A percentile compares a stretch with the other conserved stretches of the same genome.
Evolutionary conservation across 2,888 invertebrate genomes (phyloP).

Genomic region (Blastobasis adustella): DNA sequence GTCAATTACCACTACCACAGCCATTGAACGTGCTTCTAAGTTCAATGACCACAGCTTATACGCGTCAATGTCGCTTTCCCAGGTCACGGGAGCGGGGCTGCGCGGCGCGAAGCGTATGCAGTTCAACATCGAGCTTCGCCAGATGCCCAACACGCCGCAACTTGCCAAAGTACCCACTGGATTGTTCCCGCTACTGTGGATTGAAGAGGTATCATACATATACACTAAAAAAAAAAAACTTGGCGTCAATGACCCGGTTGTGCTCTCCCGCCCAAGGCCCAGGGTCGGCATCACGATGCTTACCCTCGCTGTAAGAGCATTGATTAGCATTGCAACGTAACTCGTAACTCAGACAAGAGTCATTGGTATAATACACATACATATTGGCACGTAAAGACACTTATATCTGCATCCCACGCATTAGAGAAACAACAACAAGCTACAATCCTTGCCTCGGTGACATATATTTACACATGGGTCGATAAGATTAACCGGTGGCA

Average conservation of each 20-base stretch:
- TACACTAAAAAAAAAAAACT: no score
- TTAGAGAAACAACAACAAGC: no score
- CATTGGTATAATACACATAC: background rate
- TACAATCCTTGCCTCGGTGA: no score
- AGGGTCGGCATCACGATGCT: background rate
- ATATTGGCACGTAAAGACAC: background rate
- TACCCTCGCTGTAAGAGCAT: background rate
- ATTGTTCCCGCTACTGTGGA: conserved; percentile 75
- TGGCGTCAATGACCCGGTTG: background rate
- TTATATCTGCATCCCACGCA: background rate
- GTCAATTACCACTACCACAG: no score
- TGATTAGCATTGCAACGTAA: background rate
- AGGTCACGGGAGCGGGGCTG: conserved; percentile 72
- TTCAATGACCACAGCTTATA: background rate
- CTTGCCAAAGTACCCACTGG: conserved; percentile 69
- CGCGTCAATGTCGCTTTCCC: conserved; percentile 14
- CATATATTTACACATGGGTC: no score
- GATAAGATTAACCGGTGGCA: no score
- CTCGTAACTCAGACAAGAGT: background rate
- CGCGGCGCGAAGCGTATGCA: conserved; percentile 68
- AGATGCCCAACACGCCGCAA: conserved; percentile 51
- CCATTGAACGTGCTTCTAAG: no score
- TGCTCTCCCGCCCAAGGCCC: background rate
- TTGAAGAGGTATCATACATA: conserved; percentile 65
- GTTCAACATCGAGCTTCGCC: conserved; percentile 70